These are phyloP conservation scores for Cuculus canorus DNA, from an alignment of 2,797 vertebrate genomes.

Conservation along the genomic window DNA sequence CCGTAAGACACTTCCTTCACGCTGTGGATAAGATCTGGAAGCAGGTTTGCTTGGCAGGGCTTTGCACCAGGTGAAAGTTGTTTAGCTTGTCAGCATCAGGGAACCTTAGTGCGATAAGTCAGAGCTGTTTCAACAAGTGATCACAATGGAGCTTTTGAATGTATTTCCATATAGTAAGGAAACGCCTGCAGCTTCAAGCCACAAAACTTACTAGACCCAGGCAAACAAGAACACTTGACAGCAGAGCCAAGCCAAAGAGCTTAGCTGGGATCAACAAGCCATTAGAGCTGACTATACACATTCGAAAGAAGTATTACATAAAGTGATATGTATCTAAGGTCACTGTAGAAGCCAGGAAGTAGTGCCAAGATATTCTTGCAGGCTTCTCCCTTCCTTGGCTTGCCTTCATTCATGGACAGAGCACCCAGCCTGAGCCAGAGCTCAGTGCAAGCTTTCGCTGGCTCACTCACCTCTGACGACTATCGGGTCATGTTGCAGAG, in stretches of 20 bases:
- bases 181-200: neutral
- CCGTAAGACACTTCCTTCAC: neutral
- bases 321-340: constrained; percentile 66
- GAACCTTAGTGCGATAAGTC: neutral
- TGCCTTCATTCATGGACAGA: neutral
- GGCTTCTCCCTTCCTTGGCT: constrained; percentile 61
- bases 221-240: constrained; percentile 52
- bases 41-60: neutral
- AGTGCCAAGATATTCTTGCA: constrained; percentile 69
- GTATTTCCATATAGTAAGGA: constrained; percentile 12
- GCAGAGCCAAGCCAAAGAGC: constrained; percentile 41
- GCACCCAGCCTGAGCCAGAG: neutral
- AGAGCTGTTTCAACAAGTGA: constrained; percentile 37
- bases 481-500: constrained; percentile 64
- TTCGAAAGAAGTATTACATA: constrained; percentile 68
- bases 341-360: constrained; percentile 57
- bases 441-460: neutral
- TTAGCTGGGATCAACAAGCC: constrained; percentile 38
- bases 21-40: neutral
- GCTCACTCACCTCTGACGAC: constrained; percentile 42
- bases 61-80: neutral
- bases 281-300: constrained; percentile 55
- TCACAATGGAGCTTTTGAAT: constrained; percentile 30
- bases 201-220: neutral
- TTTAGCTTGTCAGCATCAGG: neutral